Conservation (phyloP, 2,888 invertebrate species). For the Netelia fuscicornis region DNA sequence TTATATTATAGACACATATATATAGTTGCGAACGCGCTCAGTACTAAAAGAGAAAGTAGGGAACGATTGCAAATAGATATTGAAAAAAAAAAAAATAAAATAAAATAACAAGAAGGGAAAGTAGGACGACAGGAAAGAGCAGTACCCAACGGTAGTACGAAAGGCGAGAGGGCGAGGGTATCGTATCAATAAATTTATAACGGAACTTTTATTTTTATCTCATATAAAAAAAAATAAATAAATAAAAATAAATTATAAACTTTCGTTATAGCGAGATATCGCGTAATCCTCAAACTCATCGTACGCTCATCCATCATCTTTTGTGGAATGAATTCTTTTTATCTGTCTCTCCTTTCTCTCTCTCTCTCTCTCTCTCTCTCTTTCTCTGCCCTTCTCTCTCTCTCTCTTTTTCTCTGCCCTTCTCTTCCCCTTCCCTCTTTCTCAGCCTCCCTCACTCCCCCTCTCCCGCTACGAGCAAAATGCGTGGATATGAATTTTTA, state of each 20-base stretch:
- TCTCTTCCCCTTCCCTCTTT: not conserved
- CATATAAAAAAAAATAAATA: constrained; percentile 26
- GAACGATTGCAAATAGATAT: constrained; percentile 21
- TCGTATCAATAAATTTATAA: constrained; percentile 63
- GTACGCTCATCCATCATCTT: constrained; percentile 39
- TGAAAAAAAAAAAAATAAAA: not conserved
- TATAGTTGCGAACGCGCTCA: not conserved
- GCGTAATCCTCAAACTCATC: constrained; percentile 32
- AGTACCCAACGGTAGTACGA: not conserved
- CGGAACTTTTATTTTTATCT: constrained; percentile 34
- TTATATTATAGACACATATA: not conserved
- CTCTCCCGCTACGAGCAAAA: not conserved
- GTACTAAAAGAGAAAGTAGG: not conserved
- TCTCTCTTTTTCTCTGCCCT: not conserved
- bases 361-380: not conserved
- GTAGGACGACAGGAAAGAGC: not conserved
- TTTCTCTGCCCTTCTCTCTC: not conserved
- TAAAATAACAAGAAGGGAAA: not conserved
- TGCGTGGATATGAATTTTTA: not conserved
- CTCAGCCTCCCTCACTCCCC: constrained; percentile 5
- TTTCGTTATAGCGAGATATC: not conserved
- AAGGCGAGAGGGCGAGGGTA: not conserved
- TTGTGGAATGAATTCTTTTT: constrained; percentile 43
- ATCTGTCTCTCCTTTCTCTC: constrained; percentile 7
- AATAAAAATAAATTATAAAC: constrained; percentile 14